Percentiles rank a stretch among this genome's conserved stretches.
Evolutionary conservation across 2,113 vertebrate species (phyloP).

Genomic region (Alethe castanea): DNA sequence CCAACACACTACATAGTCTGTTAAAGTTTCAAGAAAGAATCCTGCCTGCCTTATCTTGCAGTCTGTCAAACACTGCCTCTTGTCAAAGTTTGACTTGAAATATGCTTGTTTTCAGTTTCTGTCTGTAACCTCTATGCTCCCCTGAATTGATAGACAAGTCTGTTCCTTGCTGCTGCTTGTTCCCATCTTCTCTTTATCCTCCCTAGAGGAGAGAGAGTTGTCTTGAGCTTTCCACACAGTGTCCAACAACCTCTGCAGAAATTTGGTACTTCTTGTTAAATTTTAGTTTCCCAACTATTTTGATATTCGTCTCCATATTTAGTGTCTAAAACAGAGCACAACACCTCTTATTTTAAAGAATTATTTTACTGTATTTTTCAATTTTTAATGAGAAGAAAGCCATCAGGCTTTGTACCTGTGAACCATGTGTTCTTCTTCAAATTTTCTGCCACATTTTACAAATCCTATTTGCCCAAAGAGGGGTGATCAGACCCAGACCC

Average conservation of each 20-base stretch:
- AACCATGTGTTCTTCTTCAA: not conserved
- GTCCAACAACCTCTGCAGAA: not conserved
- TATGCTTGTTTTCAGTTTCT: not conserved
- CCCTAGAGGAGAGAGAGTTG: not conserved
- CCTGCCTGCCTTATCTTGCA: not conserved
- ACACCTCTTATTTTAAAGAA: not conserved
- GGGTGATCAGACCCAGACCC: not conserved
- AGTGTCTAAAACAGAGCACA: not conserved
- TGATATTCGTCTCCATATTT: not conserved
- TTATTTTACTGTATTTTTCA: not conserved
- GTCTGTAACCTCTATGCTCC: not conserved
- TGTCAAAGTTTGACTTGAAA: not conserved
- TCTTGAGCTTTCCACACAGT: not conserved
- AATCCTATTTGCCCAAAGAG: not conserved
- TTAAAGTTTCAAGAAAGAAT: not conserved
- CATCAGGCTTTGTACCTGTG: not conserved
- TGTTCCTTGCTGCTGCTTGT: not conserved
- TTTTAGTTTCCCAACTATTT: not conserved
- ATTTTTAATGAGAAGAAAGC: not conserved
- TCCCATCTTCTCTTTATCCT: not conserved
- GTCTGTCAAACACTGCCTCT: not conserved
- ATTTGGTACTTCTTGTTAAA: not conserved
- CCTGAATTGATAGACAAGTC: not conserved
- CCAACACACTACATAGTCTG: not conserved
- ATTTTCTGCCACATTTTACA: not conserved